phyloP scores from a whole-genome alignment of 1,140 invertebrate species.

The Lordiphosa collinella region DNA sequence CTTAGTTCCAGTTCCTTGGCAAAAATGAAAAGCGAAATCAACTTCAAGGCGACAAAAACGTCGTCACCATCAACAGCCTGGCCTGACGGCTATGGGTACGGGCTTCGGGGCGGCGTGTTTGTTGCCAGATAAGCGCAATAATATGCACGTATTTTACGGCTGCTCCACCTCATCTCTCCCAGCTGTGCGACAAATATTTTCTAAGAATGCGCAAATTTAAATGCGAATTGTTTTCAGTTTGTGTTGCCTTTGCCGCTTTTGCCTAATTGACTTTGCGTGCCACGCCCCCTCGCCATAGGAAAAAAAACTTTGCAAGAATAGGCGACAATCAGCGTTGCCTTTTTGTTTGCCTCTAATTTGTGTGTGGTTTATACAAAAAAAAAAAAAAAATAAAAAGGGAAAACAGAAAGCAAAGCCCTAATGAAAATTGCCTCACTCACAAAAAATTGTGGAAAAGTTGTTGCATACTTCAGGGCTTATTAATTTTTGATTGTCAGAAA shows the following conservation, averaged over 20 bases:
- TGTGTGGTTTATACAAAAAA: constrained; percentile 59
- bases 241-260: constrained; percentile 56
- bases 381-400: constrained; percentile 5
- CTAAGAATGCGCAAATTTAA: constrained; percentile 73
- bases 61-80: constrained; percentile 11
- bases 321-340: constrained; percentile 64
- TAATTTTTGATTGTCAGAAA: constrained; percentile 53
- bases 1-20: constrained; percentile 29
- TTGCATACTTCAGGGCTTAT: constrained; percentile 51
- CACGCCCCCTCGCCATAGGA: constrained; percentile 10
- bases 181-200: constrained; percentile 23
- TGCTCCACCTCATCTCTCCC: constrained; percentile 5
- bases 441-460: constrained; percentile 36
- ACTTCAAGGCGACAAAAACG: constrained; percentile 34
- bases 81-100: background rate
- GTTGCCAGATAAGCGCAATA: constrained; percentile 74
- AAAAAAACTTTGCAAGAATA: constrained; percentile 55
- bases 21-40: constrained; percentile 52
- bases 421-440: constrained; percentile 23
- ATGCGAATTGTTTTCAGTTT: constrained; percentile 76
- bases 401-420: constrained; percentile 24
- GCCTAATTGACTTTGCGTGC: constrained; percentile 72
- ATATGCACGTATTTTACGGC: constrained; percentile 74
- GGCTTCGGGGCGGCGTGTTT: constrained; percentile 66
- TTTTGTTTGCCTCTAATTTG: constrained; percentile 68